Evolutionary conservation across 2,113 vertebrate species (phyloP).

Genomic region (Axis porcinus): DNA sequence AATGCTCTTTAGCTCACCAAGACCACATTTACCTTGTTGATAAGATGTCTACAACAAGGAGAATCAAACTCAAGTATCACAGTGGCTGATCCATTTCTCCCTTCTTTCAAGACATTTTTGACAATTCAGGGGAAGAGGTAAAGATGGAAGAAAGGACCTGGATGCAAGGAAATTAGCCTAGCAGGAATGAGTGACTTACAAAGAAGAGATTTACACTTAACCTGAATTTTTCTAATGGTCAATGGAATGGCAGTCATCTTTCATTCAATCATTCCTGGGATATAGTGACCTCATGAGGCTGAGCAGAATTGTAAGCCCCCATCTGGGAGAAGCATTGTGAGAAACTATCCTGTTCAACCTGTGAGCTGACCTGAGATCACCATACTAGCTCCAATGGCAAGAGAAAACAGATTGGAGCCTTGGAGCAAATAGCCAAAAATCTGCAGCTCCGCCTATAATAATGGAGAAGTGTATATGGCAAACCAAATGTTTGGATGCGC

Average conservation of each 20-base stretch:
- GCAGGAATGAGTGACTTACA: neutral
- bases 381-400: neutral
- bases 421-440: neutral
- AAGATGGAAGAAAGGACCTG: neutral
- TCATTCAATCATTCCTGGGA: neutral
- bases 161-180: neutral
- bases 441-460: neutral
- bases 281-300: neutral
- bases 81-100: neutral
- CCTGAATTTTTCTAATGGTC: neutral
- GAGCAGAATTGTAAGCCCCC: neutral
- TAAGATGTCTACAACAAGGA: neutral
- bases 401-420: neutral
- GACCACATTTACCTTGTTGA: neutral
- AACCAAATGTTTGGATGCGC: neutral
- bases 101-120: neutral
- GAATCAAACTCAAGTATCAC: neutral
- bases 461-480: neutral
- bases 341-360: neutral
- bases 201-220: neutral
- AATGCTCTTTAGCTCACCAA: conserved; percentile 48
- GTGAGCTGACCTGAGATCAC: neutral
- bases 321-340: neutral
- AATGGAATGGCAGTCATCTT: neutral
- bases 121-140: neutral